Evolutionary conservation across 1,140 invertebrate species (phyloP).

Genomic region (Lepidotrigona ventralis): DNA sequence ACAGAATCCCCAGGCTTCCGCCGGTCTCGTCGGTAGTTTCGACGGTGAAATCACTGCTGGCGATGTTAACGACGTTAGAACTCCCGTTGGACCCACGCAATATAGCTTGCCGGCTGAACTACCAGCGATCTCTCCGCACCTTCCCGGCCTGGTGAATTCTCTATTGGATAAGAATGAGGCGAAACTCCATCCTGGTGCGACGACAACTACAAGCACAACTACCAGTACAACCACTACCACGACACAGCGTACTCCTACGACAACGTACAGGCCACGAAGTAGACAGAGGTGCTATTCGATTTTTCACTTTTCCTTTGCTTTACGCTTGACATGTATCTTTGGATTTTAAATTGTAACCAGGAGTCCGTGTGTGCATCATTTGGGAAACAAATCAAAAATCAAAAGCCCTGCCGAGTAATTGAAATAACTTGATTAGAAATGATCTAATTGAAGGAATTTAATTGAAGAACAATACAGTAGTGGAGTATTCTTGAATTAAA

Average conservation of each 20-base stretch:
- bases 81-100: constrained; percentile 68
- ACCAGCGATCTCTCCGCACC: constrained; percentile 80
- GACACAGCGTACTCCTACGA: constrained; percentile 67
- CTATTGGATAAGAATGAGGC: constrained; percentile 79
- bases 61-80: constrained; percentile 61
- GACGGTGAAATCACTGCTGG: background rate
- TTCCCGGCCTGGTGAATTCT: constrained; percentile 83
- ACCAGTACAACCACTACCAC: constrained; percentile 58
- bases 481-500: background rate
- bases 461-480: too few relatives aligned
- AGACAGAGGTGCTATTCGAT: constrained; percentile 66
- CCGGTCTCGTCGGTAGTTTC: constrained; percentile 27
- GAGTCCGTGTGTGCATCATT: too few relatives aligned
- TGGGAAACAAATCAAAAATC: too few relatives aligned
- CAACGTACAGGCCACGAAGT: constrained; percentile 68
- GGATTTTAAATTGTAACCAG: too few relatives aligned
- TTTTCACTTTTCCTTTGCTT: background rate
- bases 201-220: constrained; percentile 59
- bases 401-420: too few relatives aligned
- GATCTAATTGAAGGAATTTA: too few relatives aligned
- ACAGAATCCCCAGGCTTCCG: constrained; percentile 8
- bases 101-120: constrained; percentile 77
- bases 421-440: background rate
- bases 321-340: too few relatives aligned
- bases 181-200: constrained; percentile 29